Base-by-base conservation (phyloP, 2,113 vertebrate genomes). In the Neofelis nebulosa region DNA sequence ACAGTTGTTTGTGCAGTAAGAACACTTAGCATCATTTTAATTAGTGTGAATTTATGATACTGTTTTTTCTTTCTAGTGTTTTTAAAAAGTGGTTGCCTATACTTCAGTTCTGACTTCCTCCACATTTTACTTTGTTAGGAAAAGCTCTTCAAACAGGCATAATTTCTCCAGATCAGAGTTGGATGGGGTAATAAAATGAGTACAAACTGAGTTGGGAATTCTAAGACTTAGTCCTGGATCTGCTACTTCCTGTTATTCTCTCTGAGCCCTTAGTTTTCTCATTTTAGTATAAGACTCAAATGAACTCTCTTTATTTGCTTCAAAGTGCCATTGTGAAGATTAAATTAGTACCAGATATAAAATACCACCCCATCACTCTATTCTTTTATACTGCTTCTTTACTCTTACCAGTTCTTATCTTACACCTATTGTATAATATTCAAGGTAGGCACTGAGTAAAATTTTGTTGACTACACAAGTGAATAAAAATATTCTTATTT, bases 11-110 rank as follows among this genome's bases (percentile, higher is more conserved):
- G 6, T 95, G 78, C 38, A 93, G 52, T 45, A 29, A 88, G 15
- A 65, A 36, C 41, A 66, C 50, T 96, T 57, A 79, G 36, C 29
- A 55, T 78, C 45, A 81, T 96, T 95, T 88, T 95, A 93, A 89
- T 97, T 90, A 94, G 27, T 86, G 36, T 23, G 38, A 83, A 80
- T 78, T 96, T 95, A 79, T 61, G 78, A 69, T 61, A 12, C 73
- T 92, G 82, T 41, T 92, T 95, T 93, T 91, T 16, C 11, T 92
- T 12, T 78, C 3, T 63, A 87, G 13, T 71, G 13, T 73, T 96
- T 94, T 95, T 7, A 68, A 89, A 96, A 91, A 80, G 38, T 12
- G 5, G 19, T 79, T 93, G 78, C 38, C 45, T 95, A 83, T 86
- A 86, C 6, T 71, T 65, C 15, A 84, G 29, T 68, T 55, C 76